phyloP scores from a whole-genome alignment of 1,140 invertebrate species.

The Caerostris darwini region DNA sequence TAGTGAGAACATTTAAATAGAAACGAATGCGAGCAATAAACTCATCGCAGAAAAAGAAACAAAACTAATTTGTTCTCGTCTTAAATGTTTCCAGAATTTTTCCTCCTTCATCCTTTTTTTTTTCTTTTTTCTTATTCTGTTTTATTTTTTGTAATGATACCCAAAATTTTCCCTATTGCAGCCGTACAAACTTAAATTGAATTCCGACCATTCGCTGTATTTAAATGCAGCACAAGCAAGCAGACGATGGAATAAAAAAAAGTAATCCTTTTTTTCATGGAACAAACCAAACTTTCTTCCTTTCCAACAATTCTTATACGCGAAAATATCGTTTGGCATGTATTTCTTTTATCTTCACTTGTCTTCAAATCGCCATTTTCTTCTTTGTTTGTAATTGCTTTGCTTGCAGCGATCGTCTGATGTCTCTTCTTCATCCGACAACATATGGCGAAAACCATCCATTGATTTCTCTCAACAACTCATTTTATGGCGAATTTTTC shows the following conservation, averaged over 20 bases:
- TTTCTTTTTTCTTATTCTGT: slow-evolving; percentile 26
- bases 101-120: neutral
- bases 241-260: slow-evolving; percentile 48
- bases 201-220: slow-evolving; percentile 66
- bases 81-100: slow-evolving; percentile 62
- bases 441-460: slow-evolving; percentile 49
- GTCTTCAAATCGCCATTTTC: neutral
- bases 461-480: slow-evolving; percentile 11
- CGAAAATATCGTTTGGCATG: slow-evolving; percentile 69
- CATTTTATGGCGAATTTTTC: neutral
- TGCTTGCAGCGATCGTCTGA: slow-evolving; percentile 37
- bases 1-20: slow-evolving; percentile 65
- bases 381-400: slow-evolving; percentile 53
- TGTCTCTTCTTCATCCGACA: slow-evolving; percentile 32
- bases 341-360: slow-evolving; percentile 37
- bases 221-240: slow-evolving; percentile 41
- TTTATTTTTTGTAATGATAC: slow-evolving; percentile 62
- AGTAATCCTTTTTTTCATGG: slow-evolving; percentile 73
- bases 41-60: slow-evolving; percentile 16
- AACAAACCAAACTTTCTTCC: slow-evolving; percentile 63
- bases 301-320: slow-evolving; percentile 49
- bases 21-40: slow-evolving; percentile 37
- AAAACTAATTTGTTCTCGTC: slow-evolving; percentile 74
- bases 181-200: slow-evolving; percentile 64
- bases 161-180: slow-evolving; percentile 55